Evolutionary conservation across 1,140 invertebrate species (phyloP), one percentile per base, ranked within the genome.

Genomic region (Daktulosphaira vitifoliae): DNA sequence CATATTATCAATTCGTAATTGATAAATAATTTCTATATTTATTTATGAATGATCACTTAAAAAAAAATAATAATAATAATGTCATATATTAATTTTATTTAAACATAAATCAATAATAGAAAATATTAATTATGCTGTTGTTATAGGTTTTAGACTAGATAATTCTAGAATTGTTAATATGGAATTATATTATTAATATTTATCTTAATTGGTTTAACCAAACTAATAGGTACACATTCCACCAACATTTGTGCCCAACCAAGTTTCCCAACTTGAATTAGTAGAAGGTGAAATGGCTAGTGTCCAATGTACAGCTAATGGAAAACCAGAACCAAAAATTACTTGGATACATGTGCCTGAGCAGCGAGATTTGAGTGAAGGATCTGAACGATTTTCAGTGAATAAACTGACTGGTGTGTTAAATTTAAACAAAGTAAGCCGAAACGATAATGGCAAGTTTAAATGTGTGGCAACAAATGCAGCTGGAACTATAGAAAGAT

Each of bases 391-490:
- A 52, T 91, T 89, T 71, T 78, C 78, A 23, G 88, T 92, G 0
- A 84, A 90, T 71, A 76, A 82, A 62, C 79, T 79, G 68, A 84
- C 80, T 0, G 81, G 81, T 7, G 73, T 82, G 9, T 73, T 96
- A 11, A 85, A 81, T 1, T 88, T 96, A 66, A 84, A 79, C 33
- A 81, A 85, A 69, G 84, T 93, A 0, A 82, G 84, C 65, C 82
- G 84, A 59, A 84, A 84, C 1, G 90, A 95, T 73, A 81, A 83
- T 49, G 88, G 88, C 0, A 80, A 80, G 29, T 94, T 92, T 71
- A 84, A 83, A 46, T 96, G 93, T 72, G 81, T 81, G 25, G 92
- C 92, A 0, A 81, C 79, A 46, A 96, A 95, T 73, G 77, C 79
- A 15, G 92, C 90, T 9, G 92, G 89, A 0, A 76, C 78, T 23